Base-by-base conservation (phyloP, 2,113 vertebrate genomes). In the Butorides virescens region DNA sequence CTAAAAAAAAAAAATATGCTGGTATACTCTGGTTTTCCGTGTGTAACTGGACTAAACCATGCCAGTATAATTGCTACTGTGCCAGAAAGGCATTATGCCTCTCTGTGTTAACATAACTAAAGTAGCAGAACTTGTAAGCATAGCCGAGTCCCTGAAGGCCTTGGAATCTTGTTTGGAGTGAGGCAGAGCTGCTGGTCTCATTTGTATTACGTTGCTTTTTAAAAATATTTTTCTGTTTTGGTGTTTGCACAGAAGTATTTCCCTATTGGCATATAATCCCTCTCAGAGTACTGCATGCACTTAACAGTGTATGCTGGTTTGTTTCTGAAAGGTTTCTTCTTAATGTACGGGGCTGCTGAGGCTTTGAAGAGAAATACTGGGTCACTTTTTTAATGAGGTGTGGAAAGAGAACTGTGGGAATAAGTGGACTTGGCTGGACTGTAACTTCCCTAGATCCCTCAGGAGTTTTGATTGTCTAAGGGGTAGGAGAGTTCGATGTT, bases 401-500 rank as follows among this genome's bases (percentile, higher is more conserved):
- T 92, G 82, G 92, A 95, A 97, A 96, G 73, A 3, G 0, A 85
- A 73, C 84, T 94, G 94, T 94, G 90, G 95, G 93, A 96, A 97
- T 65, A 68, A 88, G 86, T 83, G 79, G 65, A 77, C 68, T 95
- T 96, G 91, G 90, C 95, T 74, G 83, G 82, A 84, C 29, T 92
- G 47, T 78, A 93, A 56, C 72, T 95, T 96, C 49, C 34, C 81
- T 75, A 75, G 27, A 32, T 88, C 90, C 37, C 61, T 49, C 32
- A 88, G 56, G 93, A 96, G 19, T 65, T 93, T 68, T 61, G 72
- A 84, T 42, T 91, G 90, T 78, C 58, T 26, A 25, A 88, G 68
- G 55, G 88, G 81, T 66, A 42, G 10, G 9, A 70, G 63, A 52
- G 49, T 42, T 81, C 9, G 2, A 78, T 32, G 75, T 92, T 65